Base-by-base conservation (phyloP, 2,888 invertebrate genomes). In the Machimus rusticus region DNA sequence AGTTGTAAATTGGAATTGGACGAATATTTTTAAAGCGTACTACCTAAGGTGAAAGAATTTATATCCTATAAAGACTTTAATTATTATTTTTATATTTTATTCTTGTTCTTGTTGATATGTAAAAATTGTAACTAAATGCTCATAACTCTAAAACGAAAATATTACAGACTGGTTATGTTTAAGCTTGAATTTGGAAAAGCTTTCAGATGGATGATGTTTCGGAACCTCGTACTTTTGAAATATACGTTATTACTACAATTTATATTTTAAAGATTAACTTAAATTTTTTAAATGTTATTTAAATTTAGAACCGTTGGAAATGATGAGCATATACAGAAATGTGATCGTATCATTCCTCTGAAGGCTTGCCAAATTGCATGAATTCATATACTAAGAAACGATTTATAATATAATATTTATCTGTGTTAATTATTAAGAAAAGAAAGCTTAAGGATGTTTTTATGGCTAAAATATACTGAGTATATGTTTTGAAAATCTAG, bases 111-210 rank as follows among this genome's bases (percentile, higher is more conserved):
- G 76, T 76, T 76, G 76, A 76, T 76, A 76, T 76, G 76, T 76
- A 76, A 23, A 84, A 66, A 84, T 66, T 84, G 43, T 74, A 66
- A 74, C 39, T 28, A 79, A 79, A 84, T 66, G 84, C 84, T 84
- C 84, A 84, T 74, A 39, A 74, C 16, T 84, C 19, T 66, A 57
- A 66, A 66, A 39, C 66, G 23, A 66, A 84, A 57, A 66, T 2
- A 84, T 66, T 84, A 82, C 74, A 84, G 84, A 84, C 84, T 84
- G 84, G 84, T 84, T 84, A 84, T 74, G 66, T 84, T 84, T 84
- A 84, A 66, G 84, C 23, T 23, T 34, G 57, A 8, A 39, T 74
- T 84, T 84, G 57, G 39, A 28, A 34, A 66, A 28, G 82, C 34
- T 31, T 78, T 78, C 78, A 43, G 43, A 46, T 5, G 78, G 8